Conservation (phyloP, 37 sponge, comb jelly and placozoan genomes). For the Spongia lamella region DNA sequence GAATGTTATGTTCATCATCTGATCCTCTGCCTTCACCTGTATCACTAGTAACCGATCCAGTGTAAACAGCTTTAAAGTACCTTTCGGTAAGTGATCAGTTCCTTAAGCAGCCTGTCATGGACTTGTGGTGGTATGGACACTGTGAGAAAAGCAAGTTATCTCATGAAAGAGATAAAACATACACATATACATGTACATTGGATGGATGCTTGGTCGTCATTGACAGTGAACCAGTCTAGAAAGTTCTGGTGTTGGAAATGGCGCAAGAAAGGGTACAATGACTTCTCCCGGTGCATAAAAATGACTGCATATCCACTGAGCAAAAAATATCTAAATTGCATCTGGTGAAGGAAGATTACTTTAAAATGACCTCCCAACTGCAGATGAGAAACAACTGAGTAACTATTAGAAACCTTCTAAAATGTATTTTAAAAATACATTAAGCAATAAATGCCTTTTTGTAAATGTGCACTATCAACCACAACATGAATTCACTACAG, state of each 20-base stretch:
- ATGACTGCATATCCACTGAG: constrained; percentile 78
- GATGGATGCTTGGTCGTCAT: neutral
- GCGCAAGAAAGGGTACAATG: constrained; percentile 77
- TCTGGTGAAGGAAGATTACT: neutral
- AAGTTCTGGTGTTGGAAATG: constrained; percentile 54
- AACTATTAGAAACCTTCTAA: neutral
- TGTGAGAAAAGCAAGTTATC: constrained; percentile 1
- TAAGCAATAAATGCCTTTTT: too few relatives aligned
- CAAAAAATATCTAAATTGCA: constrained; percentile 67
- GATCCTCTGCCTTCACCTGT: constrained; percentile 2
- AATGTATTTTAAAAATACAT: too few relatives aligned
- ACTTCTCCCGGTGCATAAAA: constrained; percentile 65
- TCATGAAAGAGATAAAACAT: too few relatives aligned
- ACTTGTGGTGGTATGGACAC: neutral
- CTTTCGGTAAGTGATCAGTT: constrained; percentile 2
- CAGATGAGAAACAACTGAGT: neutral
- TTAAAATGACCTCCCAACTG: neutral
- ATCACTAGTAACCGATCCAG: neutral
- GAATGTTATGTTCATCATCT: constrained; percentile 56
- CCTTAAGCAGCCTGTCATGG: neutral
- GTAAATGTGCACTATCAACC: too few relatives aligned
- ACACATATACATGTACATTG: neutral
- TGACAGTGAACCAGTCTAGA: constrained; percentile 49
- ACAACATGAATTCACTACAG: too few relatives aligned
- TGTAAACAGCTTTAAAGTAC: neutral